Evolutionary conservation across 1,140 invertebrate species (phyloP).

Genomic region (Elymnias hypermnestra): DNA sequence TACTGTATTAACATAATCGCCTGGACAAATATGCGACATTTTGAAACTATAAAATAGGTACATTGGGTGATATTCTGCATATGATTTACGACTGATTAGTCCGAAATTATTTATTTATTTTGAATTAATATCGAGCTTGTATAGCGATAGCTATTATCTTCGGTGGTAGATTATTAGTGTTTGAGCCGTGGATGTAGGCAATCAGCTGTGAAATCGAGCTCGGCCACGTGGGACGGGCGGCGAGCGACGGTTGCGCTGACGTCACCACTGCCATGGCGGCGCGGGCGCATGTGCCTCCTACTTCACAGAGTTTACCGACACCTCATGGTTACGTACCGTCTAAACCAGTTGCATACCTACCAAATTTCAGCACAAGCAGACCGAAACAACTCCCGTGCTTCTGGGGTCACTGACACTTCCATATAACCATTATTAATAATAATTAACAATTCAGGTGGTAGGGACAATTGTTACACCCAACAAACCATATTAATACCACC

Average conservation of each 20-base stretch:
- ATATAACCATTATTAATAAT: conserved; percentile 12
- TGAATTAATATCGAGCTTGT: not conserved
- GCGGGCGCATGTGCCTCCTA: conserved; percentile 27
- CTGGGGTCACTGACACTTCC: conserved; percentile 52
- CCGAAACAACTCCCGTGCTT: conserved; percentile 43
- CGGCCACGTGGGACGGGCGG: conserved; percentile 53
- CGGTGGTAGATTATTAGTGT: not conserved
- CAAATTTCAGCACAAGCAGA: conserved; percentile 61
- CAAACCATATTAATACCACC: no score
- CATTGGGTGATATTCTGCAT: not conserved
- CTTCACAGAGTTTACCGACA: conserved; percentile 31
- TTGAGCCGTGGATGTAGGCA: conserved; percentile 13
- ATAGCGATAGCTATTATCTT: not conserved
- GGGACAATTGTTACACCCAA: no score
- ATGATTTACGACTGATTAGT: not conserved
- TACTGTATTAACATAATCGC: conserved; percentile 23
- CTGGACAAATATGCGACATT: not conserved
- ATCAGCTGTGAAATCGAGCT: conserved; percentile 46
- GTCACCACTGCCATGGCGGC: conserved; percentile 42
- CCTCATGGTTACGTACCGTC: conserved; percentile 41
- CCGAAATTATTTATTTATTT: not conserved
- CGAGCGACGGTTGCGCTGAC: conserved; percentile 46
- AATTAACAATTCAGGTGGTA: not conserved
- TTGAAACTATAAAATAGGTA: not conserved
- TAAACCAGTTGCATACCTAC: conserved; percentile 67